Evolutionary conservation across 1,140 invertebrate species (phyloP), one percentile per base, ranked within the genome.

Genomic region (Aphaenogaster rudis): DNA sequence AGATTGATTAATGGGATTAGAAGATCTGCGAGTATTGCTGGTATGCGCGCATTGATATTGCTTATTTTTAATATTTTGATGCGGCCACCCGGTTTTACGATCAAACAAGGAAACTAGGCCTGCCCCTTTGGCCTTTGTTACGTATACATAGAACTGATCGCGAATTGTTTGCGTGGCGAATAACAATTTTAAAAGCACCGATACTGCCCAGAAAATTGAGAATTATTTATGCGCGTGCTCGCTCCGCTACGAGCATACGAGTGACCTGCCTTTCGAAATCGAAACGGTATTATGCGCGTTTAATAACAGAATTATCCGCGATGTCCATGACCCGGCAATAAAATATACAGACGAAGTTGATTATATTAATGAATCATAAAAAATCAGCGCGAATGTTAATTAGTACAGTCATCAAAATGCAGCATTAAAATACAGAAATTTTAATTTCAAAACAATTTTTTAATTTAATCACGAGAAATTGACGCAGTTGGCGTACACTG

Each of bases 1-100:
- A 88, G 82, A 90, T 90, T 88, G 90, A 91, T 88, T 88, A 90
- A 90, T 90, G 84, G 78, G 54, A 84, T 84, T 86, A 63, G 79
- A 61, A 76, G 33, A 82, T 39, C 48, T 61, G 17, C 52, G 57
- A 48, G 28, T 4, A 28, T 28, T 28, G 28, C 28, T 28, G 28
- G 28, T 28, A 28, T 28, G 28, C 28, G 28, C 28, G 9, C 33
- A 15, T 50, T 77, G n/a, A 5, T 36, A 71, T 63, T 79, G 89
- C 86, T 89, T 87, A 77, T 36, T 67, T 50, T 52, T 89, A 89
- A 71, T 87, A 87, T 89, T 54, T 78, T 52, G 50, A 80, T 59
- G 48, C 39, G n/a, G 5, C 66, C 15, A 39, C n/a, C 39, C 21
- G 21, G 21, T 15, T 72, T 82, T 74, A 82, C 67, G 39, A 61